Conservation (phyloP, 1,140 invertebrate genomes). For the Apis dorsata region DNA sequence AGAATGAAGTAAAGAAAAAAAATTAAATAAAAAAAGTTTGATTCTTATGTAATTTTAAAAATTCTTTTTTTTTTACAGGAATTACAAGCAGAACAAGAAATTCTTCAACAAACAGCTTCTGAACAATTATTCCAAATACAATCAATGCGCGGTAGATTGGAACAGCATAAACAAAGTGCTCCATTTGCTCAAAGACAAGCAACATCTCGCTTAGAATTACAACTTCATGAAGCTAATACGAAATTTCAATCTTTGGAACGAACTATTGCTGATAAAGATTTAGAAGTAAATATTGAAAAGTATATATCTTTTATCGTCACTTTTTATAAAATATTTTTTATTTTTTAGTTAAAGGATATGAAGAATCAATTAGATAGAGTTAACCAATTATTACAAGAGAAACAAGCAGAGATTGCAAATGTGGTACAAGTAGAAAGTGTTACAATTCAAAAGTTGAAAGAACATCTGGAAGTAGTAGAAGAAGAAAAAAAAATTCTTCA, state of each 20-base stretch:
- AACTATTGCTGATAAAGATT: slow-evolving; percentile 71
- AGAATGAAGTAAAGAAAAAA: slow-evolving; percentile 78
- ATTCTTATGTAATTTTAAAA: background rate
- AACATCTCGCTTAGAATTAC: slow-evolving; percentile 84
- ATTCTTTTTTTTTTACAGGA: slow-evolving; percentile 75
- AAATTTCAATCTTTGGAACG: slow-evolving; percentile 73
- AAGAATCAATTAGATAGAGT: slow-evolving; percentile 78
- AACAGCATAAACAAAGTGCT: slow-evolving; percentile 87
- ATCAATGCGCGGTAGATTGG: slow-evolving; percentile 87
- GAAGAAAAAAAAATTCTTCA: slow-evolving; percentile 81
- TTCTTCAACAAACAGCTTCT: slow-evolving; percentile 88
- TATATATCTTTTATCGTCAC: background rate
- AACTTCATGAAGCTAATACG: slow-evolving; percentile 82
- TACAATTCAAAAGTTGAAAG: slow-evolving; percentile 80
- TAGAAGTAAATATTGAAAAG: slow-evolving; percentile 57
- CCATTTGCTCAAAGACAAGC: slow-evolving; percentile 85
- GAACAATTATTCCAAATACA: slow-evolving; percentile 90
- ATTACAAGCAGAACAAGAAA: slow-evolving; percentile 88
- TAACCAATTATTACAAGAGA: slow-evolving; percentile 77
- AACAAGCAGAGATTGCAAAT: slow-evolving; percentile 81
- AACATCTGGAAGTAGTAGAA: slow-evolving; percentile 80
- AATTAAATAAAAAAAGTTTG: background rate
- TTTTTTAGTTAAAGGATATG: slow-evolving; percentile 67
- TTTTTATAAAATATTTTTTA: background rate
- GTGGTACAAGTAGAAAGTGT: slow-evolving; percentile 79